A percentile compares a stretch with the other conserved stretches of the same genome.
These are phyloP conservation scores for Cisticola juncidis DNA, from an alignment of 2,113 vertebrate genomes.

Conservation along the genomic window DNA sequence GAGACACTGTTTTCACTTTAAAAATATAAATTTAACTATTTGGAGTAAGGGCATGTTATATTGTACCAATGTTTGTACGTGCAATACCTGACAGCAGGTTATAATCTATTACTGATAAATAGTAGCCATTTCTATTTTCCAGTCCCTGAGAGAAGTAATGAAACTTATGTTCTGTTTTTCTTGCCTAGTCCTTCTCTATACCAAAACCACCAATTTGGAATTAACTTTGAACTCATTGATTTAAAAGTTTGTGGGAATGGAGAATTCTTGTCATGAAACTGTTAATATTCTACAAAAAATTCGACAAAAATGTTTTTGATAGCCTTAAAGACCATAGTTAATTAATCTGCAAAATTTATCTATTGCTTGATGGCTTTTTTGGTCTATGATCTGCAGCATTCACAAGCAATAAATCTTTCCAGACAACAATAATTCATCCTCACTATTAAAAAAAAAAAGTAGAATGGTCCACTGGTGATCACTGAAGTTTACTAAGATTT, in stretches of 20 bases:
- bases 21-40: not conserved
- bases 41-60: not conserved
- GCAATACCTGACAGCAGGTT: not conserved
- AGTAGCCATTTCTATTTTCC: not conserved
- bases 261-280: not conserved
- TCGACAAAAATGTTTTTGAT: not conserved
- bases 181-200: not conserved
- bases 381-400: not conserved
- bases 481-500: not conserved
- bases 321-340: not conserved
- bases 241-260: not conserved
- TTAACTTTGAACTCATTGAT: not conserved
- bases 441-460: not conserved
- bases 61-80: not conserved
- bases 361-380: not conserved
- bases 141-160: not conserved
- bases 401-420: not conserved
- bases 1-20: not conserved
- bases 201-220: accelerated
- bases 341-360: not conserved
- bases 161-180: not conserved
- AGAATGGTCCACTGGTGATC: not conserved
- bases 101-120: not conserved
- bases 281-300: not conserved
- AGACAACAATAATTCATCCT: not conserved